Percentiles rank a stretch among this genome's conserved stretches.
phyloP scores from a whole-genome alignment of 2,888 invertebrate genomes.

The Petrolisthes cinctipes region DNA sequence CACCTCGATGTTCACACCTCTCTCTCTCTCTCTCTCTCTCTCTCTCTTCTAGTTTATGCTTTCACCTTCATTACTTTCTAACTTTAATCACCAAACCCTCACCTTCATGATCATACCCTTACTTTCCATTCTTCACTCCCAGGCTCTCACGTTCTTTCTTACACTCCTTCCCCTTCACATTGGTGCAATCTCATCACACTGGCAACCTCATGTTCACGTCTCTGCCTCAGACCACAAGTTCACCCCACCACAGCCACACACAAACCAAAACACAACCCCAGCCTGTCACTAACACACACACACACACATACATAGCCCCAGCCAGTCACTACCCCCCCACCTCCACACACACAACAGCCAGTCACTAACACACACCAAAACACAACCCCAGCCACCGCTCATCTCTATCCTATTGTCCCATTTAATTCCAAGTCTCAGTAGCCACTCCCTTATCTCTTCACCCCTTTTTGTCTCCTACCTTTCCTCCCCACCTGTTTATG shows the following conservation, averaged over 20 bases:
- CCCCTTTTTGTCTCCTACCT: neutral
- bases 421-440: no score
- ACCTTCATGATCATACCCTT: neutral
- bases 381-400: no score
- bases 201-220: no score
- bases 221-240: no score
- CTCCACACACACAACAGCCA: no score
- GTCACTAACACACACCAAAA: no score
- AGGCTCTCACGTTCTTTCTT: neutral
- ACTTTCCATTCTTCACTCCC: neutral
- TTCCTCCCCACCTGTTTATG: neutral
- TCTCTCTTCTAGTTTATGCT: neutral
- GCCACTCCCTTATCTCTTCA: neutral
- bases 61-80: neutral
- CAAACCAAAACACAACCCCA: no score
- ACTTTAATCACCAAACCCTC: neutral
- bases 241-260: no score
- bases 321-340: no score
- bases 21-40: constrained; percentile 22
- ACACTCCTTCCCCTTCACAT: neutral
- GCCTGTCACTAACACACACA: no score
- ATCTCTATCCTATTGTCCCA: no score
- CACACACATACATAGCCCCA: no score
- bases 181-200: neutral
- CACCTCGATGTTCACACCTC: neutral